Evolutionary conservation across 2,113 vertebrate genomes (phyloP).

Genomic region (Heterocephalus glaber): DNA sequence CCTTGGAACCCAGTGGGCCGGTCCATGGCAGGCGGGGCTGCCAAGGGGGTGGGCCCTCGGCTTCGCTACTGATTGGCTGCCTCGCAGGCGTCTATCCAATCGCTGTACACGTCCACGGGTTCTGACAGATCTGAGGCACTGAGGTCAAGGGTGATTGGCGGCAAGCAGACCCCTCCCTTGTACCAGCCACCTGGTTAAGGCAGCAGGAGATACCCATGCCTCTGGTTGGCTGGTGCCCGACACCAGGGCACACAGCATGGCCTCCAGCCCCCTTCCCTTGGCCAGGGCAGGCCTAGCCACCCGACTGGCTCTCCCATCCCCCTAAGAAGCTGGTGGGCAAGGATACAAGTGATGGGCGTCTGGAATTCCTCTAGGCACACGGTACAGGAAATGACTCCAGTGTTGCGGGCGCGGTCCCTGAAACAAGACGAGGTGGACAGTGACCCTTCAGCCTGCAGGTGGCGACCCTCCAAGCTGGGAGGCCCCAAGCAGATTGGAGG

Average conservation of each 20-base stretch:
- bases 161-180: background rate
- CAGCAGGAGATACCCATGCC: background rate
- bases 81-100: constrained; percentile 98
- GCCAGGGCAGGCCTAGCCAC: background rate
- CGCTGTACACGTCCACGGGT: constrained; percentile 93
- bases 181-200: background rate
- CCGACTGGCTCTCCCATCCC: background rate
- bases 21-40: background rate
- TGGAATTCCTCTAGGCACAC: constrained; percentile 97
- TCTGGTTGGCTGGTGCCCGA: too few species aligned
- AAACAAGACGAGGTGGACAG: background rate
- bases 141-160: constrained; percentile 78
- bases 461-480: background rate
- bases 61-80: constrained; percentile 92
- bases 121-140: constrained; percentile 92
- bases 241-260: rapidly evolving
- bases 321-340: constrained; percentile 68
- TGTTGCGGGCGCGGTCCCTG: constrained; percentile 95
- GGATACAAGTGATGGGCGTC: constrained; percentile 97
- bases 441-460: background rate
- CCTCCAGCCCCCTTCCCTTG: background rate
- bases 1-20: background rate
- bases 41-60: constrained; percentile 39
- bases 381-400: constrained; percentile 94
- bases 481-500: background rate